These are phyloP conservation scores for Sorex maritimensis DNA, from an alignment of 2,797 vertebrate species.

Conservation along the genomic window DNA sequence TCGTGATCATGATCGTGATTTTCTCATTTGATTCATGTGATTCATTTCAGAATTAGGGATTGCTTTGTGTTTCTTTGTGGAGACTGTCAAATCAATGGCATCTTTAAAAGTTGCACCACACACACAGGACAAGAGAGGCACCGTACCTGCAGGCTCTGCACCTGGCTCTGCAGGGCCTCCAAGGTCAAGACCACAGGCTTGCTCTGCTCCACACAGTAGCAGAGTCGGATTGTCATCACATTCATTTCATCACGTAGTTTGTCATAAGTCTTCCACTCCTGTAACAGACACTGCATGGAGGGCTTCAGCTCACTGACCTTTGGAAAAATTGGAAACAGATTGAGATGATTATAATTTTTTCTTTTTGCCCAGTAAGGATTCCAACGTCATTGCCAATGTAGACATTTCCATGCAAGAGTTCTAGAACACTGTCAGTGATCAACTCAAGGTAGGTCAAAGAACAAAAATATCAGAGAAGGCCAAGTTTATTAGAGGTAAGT, in stretches of 20 bases:
- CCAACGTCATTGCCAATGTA: background rate
- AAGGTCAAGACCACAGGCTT: slow-evolving; percentile 86
- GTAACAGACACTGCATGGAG: slow-evolving; percentile 87
- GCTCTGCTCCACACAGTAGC: slow-evolving; percentile 89
- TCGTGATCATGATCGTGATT: too few species aligned
- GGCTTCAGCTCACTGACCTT: slow-evolving; percentile 89
- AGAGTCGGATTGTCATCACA: slow-evolving; percentile 86
- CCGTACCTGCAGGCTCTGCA: slow-evolving; percentile 93
- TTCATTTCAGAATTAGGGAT: background rate
- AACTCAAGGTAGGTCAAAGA: background rate
- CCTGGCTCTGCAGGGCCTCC: slow-evolving; percentile 88
- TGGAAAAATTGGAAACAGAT: background rate
- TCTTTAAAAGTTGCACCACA: slow-evolving; percentile 29
- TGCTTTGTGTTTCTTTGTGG: background rate
- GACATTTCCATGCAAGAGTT: background rate
- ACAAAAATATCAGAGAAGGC: background rate
- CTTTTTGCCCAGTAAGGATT: background rate
- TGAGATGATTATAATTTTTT: background rate
- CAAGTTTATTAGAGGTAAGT: background rate
- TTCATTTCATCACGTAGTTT: slow-evolving; percentile 86
- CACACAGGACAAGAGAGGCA: background rate
- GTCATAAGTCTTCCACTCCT: slow-evolving; percentile 91
- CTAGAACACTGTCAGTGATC: background rate
- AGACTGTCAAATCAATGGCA: background rate
- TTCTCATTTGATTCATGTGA: background rate